A percentile compares a stretch with the other conserved stretches of the same genome.
Conservation (phyloP, 1,140 invertebrate genomes). For the Macrotrachela quadricornifera region DNA sequence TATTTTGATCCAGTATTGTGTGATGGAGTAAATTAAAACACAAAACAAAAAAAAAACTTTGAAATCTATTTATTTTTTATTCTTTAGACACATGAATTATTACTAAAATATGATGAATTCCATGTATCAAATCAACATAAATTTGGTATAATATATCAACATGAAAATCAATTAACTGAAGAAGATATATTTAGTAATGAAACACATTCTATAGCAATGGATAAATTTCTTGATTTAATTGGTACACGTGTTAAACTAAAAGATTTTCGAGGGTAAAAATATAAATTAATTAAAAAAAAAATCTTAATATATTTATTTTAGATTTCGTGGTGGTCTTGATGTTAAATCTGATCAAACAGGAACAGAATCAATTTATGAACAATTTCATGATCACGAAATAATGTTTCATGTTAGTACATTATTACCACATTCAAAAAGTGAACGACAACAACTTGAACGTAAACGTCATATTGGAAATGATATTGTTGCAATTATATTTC, state of each 20-base stretch:
- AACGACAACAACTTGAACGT: conserved; percentile 62
- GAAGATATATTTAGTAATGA: conserved; percentile 78
- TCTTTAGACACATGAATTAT: too few species aligned
- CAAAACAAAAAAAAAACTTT: too few species aligned
- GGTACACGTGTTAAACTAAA: conserved; percentile 66
- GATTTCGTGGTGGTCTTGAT: conserved; percentile 74
- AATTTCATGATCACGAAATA: conserved; percentile 68
- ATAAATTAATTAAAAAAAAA: too few species aligned
- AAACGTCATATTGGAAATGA: conserved; percentile 88
- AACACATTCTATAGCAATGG: conserved; percentile 58
- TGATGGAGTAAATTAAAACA: too few species aligned
- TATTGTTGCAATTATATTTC: conserved; percentile 90
- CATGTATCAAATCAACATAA: too few species aligned
- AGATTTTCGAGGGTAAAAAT: conserved; percentile 59
- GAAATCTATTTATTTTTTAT: too few species aligned
- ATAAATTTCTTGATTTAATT: conserved; percentile 67
- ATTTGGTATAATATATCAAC: too few species aligned
- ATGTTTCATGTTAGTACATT: conserved; percentile 90
- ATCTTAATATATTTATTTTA: conserved; percentile 21
- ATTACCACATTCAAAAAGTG: conserved; percentile 66
- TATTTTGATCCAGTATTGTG: too few species aligned
- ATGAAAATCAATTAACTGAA: conserved; percentile 35
- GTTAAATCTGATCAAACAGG: conserved; percentile 79
- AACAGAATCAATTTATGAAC: conserved; percentile 44
- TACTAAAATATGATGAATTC: too few species aligned